These are phyloP conservation scores for Drosophila algonquin DNA, from an alignment of 2,888 invertebrate genomes.

Conservation along the genomic window DNA sequence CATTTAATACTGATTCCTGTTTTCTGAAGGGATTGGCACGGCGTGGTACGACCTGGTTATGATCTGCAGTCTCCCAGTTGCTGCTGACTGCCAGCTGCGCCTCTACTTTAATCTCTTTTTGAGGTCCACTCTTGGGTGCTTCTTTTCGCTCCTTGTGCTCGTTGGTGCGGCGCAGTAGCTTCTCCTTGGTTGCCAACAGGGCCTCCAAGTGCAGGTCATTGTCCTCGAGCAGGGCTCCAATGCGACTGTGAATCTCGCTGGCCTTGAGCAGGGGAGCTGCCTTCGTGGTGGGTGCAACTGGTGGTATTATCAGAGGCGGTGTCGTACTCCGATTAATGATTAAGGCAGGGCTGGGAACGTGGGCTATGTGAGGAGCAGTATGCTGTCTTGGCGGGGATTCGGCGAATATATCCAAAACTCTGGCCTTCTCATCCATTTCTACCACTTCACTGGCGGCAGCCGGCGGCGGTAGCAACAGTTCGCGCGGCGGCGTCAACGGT, in stretches of 20 bases:
- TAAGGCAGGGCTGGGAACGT: slow-evolving; percentile 9
- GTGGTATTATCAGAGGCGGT: slow-evolving; percentile 54
- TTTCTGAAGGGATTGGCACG: slow-evolving; percentile 59
- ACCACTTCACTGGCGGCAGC: slow-evolving; percentile 9
- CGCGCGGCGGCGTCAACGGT: slow-evolving; percentile 25
- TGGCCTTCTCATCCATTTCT: slow-evolving; percentile 11
- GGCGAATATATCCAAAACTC: slow-evolving; percentile 75
- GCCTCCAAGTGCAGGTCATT: slow-evolving; percentile 73
- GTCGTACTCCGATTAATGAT: slow-evolving; percentile 58
- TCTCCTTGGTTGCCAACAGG: slow-evolving; percentile 64
- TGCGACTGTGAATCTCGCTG: slow-evolving; percentile 78
- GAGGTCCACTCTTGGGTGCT: slow-evolving; percentile 8
- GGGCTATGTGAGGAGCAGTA: slow-evolving; percentile 27
- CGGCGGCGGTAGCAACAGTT: slow-evolving; percentile 6
- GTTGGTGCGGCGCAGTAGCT: slow-evolving; percentile 66
- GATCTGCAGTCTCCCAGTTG: slow-evolving; percentile 7
- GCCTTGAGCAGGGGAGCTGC: slow-evolving; percentile 42
- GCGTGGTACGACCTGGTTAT: slow-evolving; percentile 1
- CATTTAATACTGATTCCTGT: slow-evolving; percentile 65
- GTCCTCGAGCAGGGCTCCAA: slow-evolving; percentile 78
- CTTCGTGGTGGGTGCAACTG: slow-evolving; percentile 1
- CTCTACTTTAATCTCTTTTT: slow-evolving; percentile 14
- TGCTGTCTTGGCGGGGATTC: slow-evolving; percentile 74
- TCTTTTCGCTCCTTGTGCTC: slow-evolving; percentile 60
- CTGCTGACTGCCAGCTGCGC: background rate